phyloP scores from a whole-genome alignment of 2,888 invertebrate genomes.

The Xestobium rufovillosum region DNA sequence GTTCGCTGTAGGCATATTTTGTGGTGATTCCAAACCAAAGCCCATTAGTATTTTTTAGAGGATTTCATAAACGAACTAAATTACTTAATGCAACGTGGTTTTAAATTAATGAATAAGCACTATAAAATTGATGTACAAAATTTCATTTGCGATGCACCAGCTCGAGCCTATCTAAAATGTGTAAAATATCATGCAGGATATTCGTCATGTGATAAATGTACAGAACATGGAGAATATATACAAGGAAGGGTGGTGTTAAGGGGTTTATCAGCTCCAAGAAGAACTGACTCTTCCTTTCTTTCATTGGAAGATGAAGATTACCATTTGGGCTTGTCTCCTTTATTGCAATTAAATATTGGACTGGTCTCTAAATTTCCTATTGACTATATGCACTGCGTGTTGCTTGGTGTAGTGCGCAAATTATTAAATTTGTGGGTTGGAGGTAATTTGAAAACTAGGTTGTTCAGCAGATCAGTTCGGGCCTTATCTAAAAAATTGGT shows the following conservation, averaged over 20 bases:
- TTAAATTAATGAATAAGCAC: constrained; percentile 8
- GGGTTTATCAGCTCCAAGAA: constrained; percentile 19
- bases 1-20: too few relatives aligned
- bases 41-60: constrained; percentile 19
- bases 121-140: constrained; percentile 13
- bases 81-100: constrained; percentile 11
- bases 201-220: constrained; percentile 14
- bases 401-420: constrained; percentile 15
- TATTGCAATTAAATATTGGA: constrained; percentile 18
- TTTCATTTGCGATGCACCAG: constrained; percentile 14
- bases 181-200: constrained; percentile 13
- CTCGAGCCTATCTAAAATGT: constrained; percentile 13
- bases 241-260: constrained; percentile 21
- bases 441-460: too few relatives aligned
- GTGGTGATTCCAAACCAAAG: too few relatives aligned
- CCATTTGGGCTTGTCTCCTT: constrained; percentile 21
- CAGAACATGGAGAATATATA: constrained; percentile 17
- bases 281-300: constrained; percentile 20
- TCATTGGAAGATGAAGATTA: constrained; percentile 14
- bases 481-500: constrained; percentile 9
- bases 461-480: too few relatives aligned
- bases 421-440: constrained; percentile 21
- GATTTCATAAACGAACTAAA: constrained; percentile 19
- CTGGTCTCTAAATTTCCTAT: constrained; percentile 18
- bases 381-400: constrained; percentile 11